Percentiles rank a stretch among this genome's conserved stretches.
These are phyloP conservation scores for Amazona vittata DNA, from an alignment of 2,113 vertebrate species.

Conservation along the genomic window DNA sequence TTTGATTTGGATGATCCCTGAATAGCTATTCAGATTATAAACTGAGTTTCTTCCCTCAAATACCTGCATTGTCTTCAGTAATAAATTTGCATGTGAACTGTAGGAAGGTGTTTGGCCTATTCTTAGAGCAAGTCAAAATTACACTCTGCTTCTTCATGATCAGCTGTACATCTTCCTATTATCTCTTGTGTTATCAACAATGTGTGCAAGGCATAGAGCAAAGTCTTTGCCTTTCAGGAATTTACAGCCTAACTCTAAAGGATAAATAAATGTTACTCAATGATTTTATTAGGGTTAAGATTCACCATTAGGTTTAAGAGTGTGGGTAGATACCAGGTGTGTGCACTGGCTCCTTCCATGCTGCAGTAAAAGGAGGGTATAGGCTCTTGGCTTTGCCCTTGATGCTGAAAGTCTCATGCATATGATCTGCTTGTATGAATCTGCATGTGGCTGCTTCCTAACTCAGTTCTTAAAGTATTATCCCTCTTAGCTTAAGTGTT, in stretches of 20 bases:
- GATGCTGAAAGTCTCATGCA: background rate
- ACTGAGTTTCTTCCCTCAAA: background rate
- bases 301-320: background rate
- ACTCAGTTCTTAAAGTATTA: background rate
- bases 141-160: background rate
- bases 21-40: background rate
- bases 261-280: background rate
- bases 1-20: background rate
- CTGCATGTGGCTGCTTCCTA: background rate
- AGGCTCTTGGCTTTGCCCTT: background rate
- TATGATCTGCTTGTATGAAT: background rate
- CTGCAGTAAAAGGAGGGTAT: background rate
- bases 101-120: slow-evolving; percentile 40
- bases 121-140: slow-evolving; percentile 40
- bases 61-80: slow-evolving; percentile 1
- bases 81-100: slow-evolving; percentile 27
- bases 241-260: background rate
- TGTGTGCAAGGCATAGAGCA: background rate
- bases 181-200: background rate
- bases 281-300: background rate
- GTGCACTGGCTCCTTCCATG: background rate
- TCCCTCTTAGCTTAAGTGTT: background rate
- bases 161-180: background rate
- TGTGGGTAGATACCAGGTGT: background rate
- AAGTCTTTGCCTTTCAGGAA: background rate